These are phyloP conservation scores for Vandiemenella viatica DNA, from an alignment of 2,888 invertebrate genomes.

Conservation along the genomic window DNA sequence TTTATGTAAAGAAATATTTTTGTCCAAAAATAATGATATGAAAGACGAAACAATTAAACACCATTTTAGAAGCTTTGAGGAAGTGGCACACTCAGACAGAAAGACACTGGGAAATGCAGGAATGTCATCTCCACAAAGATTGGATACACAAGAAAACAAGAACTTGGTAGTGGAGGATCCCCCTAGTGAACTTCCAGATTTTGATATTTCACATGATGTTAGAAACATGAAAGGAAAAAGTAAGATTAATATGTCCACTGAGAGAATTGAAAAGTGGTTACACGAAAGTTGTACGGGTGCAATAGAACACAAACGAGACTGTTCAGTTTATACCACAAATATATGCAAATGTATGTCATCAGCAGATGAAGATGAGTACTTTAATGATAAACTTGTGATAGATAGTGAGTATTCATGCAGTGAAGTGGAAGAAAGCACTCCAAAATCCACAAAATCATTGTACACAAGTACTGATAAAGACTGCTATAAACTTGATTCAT, in stretches of 20 bases:
- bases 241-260: conserved; percentile 54
- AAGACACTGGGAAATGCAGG: too few relatives aligned
- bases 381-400: not conserved
- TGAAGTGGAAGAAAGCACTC: conserved; percentile 1
- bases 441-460: too few relatives aligned
- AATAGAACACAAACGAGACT: not conserved
- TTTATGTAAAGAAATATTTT: too few relatives aligned
- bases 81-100: too few relatives aligned
- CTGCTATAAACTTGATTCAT: not conserved
- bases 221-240: conserved; percentile 21
- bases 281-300: conserved; percentile 33
- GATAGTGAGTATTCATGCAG: not conserved
- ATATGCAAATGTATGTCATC: conserved; percentile 1
- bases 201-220: not conserved
- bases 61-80: too few relatives aligned
- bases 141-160: too few relatives aligned
- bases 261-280: conserved; percentile 52
- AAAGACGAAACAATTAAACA: too few relatives aligned
- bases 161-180: too few relatives aligned
- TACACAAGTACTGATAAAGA: not conserved
- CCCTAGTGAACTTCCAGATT: not conserved
- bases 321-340: not conserved
- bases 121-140: too few relatives aligned
- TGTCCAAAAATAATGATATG: too few relatives aligned
- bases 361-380: conserved; percentile 2